Evolutionary conservation across 1,140 invertebrate species (phyloP).

Genomic region (Caenorhabditis briggsae): DNA sequence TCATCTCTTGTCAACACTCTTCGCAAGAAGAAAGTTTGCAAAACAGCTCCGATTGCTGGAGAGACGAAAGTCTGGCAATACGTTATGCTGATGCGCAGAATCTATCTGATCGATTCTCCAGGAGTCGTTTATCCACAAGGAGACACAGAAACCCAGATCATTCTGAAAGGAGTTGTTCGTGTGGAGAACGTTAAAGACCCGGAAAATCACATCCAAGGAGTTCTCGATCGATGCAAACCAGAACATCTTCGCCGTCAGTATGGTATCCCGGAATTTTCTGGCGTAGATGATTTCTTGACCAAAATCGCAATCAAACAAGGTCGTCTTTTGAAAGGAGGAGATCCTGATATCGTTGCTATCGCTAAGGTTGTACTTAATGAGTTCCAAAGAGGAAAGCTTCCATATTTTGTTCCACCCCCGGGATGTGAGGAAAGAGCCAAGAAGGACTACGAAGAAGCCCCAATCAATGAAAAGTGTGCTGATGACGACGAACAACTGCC

Average conservation of each 20-base stretch:
- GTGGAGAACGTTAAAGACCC: slow-evolving; percentile 94
- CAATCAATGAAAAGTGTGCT: slow-evolving; percentile 70
- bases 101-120: slow-evolving; percentile 98
- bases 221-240: slow-evolving; percentile 88
- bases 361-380: slow-evolving; percentile 97
- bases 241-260: slow-evolving; percentile 94
- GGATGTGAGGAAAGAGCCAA: slow-evolving; percentile 67
- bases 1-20: slow-evolving; percentile 98
- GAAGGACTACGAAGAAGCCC: slow-evolving; percentile 66
- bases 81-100: slow-evolving; percentile 95
- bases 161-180: slow-evolving; percentile 88
- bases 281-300: slow-evolving; percentile 90
- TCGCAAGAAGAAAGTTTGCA: slow-evolving; percentile 91
- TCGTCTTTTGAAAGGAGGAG: slow-evolving; percentile 93
- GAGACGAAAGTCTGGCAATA: slow-evolving; percentile 99
- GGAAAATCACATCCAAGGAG: slow-evolving; percentile 89
- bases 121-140: slow-evolving; percentile 96
- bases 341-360: slow-evolving; percentile 89
- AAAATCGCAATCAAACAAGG: slow-evolving; percentile 88
- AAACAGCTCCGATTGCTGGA: slow-evolving; percentile 97
- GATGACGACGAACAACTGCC: slow-evolving; percentile 56
- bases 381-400: slow-evolving; percentile 96
- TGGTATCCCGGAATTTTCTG: slow-evolving; percentile 79
- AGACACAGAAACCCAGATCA: slow-evolving; percentile 90
- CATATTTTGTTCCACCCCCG: slow-evolving; percentile 80